phyloP scores from a whole-genome alignment of 2,888 invertebrate species.

The Liopterus haemorrhoidalis region DNA sequence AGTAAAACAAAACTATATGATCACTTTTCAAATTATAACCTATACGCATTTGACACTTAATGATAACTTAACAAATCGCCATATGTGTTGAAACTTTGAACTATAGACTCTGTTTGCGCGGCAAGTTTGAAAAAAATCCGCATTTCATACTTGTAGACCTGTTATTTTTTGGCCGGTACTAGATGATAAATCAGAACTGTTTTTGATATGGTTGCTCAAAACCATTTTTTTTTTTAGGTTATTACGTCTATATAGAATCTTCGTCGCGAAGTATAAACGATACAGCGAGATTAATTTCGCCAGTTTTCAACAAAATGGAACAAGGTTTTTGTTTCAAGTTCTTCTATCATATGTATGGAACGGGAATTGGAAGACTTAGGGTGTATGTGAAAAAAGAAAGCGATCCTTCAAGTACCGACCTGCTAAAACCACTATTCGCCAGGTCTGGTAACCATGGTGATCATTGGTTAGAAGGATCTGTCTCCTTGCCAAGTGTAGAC shows the following conservation, averaged over 20 bases:
- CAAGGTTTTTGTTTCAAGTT: conserved; percentile 56
- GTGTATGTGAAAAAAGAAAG: conserved; percentile 49
- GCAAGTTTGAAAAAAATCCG: too few relatives aligned
- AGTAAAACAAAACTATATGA: too few relatives aligned
- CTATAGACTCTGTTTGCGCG: too few relatives aligned
- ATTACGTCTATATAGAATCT: conserved; percentile 80
- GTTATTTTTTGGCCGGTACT: not conserved
- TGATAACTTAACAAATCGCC: too few relatives aligned
- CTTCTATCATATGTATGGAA: conserved; percentile 77
- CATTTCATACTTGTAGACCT: too few relatives aligned
- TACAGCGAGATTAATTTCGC: conserved; percentile 67
- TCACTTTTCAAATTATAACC: too few relatives aligned
- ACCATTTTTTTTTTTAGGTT: conserved; percentile 50
- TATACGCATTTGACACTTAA: too few relatives aligned
- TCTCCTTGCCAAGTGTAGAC: conserved; percentile 44
- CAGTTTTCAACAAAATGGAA: conserved; percentile 50
- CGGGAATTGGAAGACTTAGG: conserved; percentile 51
- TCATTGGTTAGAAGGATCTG: conserved; percentile 56
- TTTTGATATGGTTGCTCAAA: too few relatives aligned
- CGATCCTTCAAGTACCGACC: conserved; percentile 43
- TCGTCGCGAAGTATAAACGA: conserved; percentile 57
- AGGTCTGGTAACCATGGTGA: conserved; percentile 64
- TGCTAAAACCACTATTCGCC: conserved; percentile 53
- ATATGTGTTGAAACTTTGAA: too few relatives aligned
- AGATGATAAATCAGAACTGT: too few relatives aligned